Evolutionary conservation across 35 echinoderm and acorn worm genomes (phyloP), one percentile per base, ranked within the genome.

Genomic region (Apostichopus japonicus): DNA sequence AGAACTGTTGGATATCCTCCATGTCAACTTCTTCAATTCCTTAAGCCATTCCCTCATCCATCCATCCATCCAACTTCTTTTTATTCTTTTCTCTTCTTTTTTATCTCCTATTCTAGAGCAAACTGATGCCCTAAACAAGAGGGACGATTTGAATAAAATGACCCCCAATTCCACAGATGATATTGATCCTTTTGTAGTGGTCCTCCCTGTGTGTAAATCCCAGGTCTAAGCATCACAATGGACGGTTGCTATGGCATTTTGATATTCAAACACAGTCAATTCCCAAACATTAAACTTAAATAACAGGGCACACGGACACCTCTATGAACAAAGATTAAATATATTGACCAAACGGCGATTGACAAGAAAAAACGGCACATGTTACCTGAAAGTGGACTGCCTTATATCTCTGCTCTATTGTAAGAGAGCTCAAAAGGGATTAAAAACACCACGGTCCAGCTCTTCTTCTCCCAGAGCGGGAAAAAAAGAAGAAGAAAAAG

Each of bases 171-270:
- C 79, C 79, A 83, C 79, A 83, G 54, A 83, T 83, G 54, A 19
- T 83, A 83, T 83, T 83, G 79, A 83, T 83, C 79, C n/a, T 83
- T 83, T 83, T 83, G 79, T 83, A 52, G 54, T 17, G 7, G 51
- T 83, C n/a, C 54, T 55, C 79, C 79, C 33, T 52, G 33, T 83
- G 79, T 53, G 79, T 17, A 83, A 83, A 83, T 83, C 79, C 79
- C n/a, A 52, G 10, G 33, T 55, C 63, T 83, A 6, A 52, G 25
- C 7, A 33, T 52, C 24, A 83, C 79, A 83, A 83, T 54, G 54
- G 79, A 16, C 54, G n/a, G 79, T 83, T 83, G 79, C 79, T 83
- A 83, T 83, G 79, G 79, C 79, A 83, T 54, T 83, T 83, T 83
- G 79, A 83, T 83, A 83, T 83, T 83, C 79, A 83, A 83, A 83